Percentiles rank a stretch among this genome's conserved stretches.
Evolutionary conservation across 2,797 vertebrate species (phyloP).

Genomic region (Morelia viridis): DNA sequence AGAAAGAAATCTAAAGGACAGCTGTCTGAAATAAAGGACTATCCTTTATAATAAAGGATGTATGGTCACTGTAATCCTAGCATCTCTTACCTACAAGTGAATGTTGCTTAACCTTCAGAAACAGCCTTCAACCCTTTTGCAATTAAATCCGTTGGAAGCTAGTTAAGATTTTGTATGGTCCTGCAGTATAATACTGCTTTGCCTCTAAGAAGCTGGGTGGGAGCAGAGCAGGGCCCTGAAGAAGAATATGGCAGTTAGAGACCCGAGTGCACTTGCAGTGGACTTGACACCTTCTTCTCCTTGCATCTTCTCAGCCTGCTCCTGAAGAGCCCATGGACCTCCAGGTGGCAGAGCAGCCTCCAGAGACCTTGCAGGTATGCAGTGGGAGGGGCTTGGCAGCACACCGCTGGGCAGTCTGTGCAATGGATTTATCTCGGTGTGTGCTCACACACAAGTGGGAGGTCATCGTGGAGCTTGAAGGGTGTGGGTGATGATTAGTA

Average conservation of each 20-base stretch:
- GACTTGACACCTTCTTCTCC: not conserved
- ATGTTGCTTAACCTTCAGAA: too few species aligned
- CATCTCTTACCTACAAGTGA: not conserved
- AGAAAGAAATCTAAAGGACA: not conserved
- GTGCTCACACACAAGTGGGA: not conserved
- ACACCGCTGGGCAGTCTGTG: not conserved
- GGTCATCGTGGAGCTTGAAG: too few species aligned
- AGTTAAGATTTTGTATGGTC: too few species aligned
- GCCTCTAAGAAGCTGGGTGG: not conserved
- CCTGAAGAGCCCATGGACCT: conserved; percentile 70
- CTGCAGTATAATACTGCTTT: not conserved
- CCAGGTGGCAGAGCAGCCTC: conserved; percentile 66
- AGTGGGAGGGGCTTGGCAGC: not conserved
- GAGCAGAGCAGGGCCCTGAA: too few species aligned
- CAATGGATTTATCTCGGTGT: not conserved
- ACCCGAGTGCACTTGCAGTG: not conserved
- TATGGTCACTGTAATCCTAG: not conserved
- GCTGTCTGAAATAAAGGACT: not conserved
- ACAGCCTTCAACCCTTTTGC: not conserved
- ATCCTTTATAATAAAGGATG: not conserved
- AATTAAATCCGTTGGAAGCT: not conserved
- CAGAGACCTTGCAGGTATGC: conserved; percentile 50
- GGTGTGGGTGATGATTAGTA: too few species aligned
- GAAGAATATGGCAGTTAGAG: not conserved
- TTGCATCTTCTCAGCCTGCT: conserved; percentile 43